Percentiles rank a stretch among this genome's conserved stretches.
Conservation (phyloP, 2,797 vertebrate genomes). For the Pangasius larnaudii region DNA sequence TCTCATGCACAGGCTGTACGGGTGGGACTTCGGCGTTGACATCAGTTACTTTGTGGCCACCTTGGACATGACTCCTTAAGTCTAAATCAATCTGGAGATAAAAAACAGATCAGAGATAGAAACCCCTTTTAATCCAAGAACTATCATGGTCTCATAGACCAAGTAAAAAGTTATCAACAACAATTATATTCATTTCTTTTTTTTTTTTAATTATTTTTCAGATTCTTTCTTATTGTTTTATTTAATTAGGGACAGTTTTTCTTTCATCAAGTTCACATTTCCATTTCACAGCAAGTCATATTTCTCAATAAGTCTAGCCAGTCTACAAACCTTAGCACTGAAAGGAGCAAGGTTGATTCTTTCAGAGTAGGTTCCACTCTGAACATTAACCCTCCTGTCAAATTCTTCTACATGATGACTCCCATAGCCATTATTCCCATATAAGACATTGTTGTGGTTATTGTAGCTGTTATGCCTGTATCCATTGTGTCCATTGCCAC, state of each 20-base stretch:
- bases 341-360: constrained; percentile 73
- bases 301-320: neutral
- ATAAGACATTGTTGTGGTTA: constrained; percentile 46
- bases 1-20: constrained; percentile 40
- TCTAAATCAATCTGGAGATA: constrained; percentile 68
- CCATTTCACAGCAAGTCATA: neutral
- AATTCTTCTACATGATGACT: constrained; percentile 61
- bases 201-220: neutral
- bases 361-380: constrained; percentile 61
- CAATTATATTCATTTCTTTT: neutral
- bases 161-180: neutral
- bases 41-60: constrained; percentile 59
- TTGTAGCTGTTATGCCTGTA: constrained; percentile 66
- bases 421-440: constrained; percentile 61
- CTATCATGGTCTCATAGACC: neutral
- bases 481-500: constrained; percentile 64
- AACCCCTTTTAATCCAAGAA: neutral
- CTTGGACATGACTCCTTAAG: constrained; percentile 63
- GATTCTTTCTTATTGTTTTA: neutral
- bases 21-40: constrained; percentile 62
- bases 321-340: constrained; percentile 67
- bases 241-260: neutral
- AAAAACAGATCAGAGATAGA: constrained; percentile 21
- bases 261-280: neutral
- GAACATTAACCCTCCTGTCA: constrained; percentile 57